Percentiles rank a stretch among this genome's conserved stretches.
phyloP scores from a whole-genome alignment of 1,140 invertebrate genomes.

The Caerostris darwini region DNA sequence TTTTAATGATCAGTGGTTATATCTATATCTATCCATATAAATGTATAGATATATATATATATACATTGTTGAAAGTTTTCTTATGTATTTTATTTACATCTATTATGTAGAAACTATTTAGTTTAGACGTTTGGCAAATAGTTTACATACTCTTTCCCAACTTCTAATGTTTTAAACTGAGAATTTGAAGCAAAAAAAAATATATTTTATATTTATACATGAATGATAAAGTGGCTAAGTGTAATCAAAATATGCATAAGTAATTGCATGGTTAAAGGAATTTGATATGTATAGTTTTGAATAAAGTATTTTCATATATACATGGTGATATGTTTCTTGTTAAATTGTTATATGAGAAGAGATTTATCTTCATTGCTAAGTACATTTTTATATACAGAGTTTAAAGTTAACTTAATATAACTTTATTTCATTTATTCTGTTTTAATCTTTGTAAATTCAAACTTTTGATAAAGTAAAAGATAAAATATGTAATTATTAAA shows the following conservation, averaged over 20 bases:
- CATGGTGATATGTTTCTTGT: not conserved
- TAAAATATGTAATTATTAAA: too few relatives aligned
- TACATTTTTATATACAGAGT: not conserved
- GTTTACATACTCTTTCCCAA: not conserved
- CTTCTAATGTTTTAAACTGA: not conserved
- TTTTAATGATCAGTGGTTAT: not conserved
- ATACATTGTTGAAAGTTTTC: not conserved
- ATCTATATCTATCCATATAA: not conserved
- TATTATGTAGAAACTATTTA: not conserved
- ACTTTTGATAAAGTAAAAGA: too few relatives aligned
- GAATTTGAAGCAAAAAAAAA: not conserved
- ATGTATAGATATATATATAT: not conserved
- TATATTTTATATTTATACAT: conserved; percentile 39
- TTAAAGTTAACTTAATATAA: not conserved
- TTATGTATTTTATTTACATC: not conserved
- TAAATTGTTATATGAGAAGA: conserved; percentile 28
- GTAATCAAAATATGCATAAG: not conserved
- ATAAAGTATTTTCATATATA: conserved; percentile 31
- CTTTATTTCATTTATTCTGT: too few relatives aligned
- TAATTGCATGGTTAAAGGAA: conserved; percentile 6
- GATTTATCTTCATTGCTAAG: not conserved
- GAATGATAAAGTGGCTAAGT: conserved; percentile 1
- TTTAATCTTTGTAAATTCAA: too few relatives aligned
- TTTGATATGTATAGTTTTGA: conserved; percentile 38
- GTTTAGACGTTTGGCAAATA: not conserved